Conservation (phyloP, 2,888 invertebrate genomes). For the Thyatira batis region DNA sequence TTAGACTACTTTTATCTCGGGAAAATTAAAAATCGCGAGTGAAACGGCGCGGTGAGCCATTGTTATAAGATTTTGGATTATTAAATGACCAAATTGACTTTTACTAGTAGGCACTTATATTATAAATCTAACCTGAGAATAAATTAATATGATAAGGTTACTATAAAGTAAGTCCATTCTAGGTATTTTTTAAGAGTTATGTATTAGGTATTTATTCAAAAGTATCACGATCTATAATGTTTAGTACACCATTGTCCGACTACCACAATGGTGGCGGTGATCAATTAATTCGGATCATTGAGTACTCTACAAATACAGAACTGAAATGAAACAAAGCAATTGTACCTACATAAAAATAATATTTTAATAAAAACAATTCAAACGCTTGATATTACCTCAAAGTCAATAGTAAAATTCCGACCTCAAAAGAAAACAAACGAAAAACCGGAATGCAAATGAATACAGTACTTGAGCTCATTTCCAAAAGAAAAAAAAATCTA, state of each 20-base stretch:
- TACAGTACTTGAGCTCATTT: slow-evolving; percentile 17
- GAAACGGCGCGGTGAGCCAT: too few relatives aligned
- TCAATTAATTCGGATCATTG: slow-evolving; percentile 53
- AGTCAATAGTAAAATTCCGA: not conserved
- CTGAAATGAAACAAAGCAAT: slow-evolving; percentile 33
- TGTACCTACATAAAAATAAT: too few relatives aligned
- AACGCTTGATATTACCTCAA: slow-evolving; percentile 6
- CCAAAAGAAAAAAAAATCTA: slow-evolving; percentile 47
- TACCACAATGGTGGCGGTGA: slow-evolving; percentile 42
- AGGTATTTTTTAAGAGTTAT: too few relatives aligned
- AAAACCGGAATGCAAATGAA: slow-evolving; percentile 5
- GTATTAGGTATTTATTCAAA: slow-evolving; percentile 5
- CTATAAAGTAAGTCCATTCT: too few relatives aligned
- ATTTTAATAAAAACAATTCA: slow-evolving; percentile 7
- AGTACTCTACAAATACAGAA: slow-evolving; percentile 33
- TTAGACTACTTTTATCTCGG: too few relatives aligned
- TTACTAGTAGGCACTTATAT: too few relatives aligned
- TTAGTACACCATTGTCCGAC: slow-evolving; percentile 27
- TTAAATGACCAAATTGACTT: too few relatives aligned
- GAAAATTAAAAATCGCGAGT: too few relatives aligned
- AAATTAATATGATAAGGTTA: too few relatives aligned
- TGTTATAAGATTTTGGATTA: too few relatives aligned
- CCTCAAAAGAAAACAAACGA: slow-evolving; percentile 3
- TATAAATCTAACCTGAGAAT: too few relatives aligned
- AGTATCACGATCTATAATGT: slow-evolving; percentile 31